These are phyloP conservation scores for Squalus acanthias DNA, from an alignment of 2,797 vertebrate genomes.

Conservation along the genomic window DNA sequence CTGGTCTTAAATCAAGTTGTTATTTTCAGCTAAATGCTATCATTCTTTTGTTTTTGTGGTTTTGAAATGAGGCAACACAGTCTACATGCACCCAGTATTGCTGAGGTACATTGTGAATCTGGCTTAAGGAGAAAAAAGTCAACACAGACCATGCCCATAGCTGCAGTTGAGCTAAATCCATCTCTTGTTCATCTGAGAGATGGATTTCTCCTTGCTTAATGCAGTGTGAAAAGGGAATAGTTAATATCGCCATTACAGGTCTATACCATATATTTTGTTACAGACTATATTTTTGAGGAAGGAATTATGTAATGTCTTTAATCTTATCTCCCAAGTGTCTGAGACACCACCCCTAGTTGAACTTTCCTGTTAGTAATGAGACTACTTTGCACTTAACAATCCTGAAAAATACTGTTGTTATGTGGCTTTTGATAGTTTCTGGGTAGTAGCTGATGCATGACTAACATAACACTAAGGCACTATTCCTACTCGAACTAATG, in stretches of 20 bases:
- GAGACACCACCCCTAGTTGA: slow-evolving; percentile 52
- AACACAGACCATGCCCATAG: not conserved
- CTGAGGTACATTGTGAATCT: not conserved
- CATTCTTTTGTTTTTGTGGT: not conserved
- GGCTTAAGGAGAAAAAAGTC: not conserved
- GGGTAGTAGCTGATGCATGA: slow-evolving; percentile 50
- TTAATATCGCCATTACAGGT: not conserved
- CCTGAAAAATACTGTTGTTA: slow-evolving; percentile 46
- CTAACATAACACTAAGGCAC: slow-evolving; percentile 50
- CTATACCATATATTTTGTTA: not conserved
- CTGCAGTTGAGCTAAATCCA: not conserved
- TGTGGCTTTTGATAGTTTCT: slow-evolving; percentile 51
- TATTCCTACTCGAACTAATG: slow-evolving; percentile 30
- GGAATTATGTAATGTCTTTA: slow-evolving; percentile 10
- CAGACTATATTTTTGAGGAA: not conserved
- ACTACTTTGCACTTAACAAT: slow-evolving; percentile 45
- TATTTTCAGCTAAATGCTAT: slow-evolving; percentile 3
- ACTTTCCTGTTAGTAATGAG: slow-evolving; percentile 49
- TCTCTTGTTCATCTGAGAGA: not conserved
- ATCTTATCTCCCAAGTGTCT: slow-evolving; percentile 5
- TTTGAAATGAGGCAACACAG: not conserved
- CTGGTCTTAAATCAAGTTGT: not conserved
- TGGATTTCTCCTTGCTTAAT: not conserved
- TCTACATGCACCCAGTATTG: not conserved
- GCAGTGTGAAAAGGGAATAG: not conserved